Base-by-base conservation (phyloP, 2,888 invertebrate genomes). In the Auanema sp. region DNA sequence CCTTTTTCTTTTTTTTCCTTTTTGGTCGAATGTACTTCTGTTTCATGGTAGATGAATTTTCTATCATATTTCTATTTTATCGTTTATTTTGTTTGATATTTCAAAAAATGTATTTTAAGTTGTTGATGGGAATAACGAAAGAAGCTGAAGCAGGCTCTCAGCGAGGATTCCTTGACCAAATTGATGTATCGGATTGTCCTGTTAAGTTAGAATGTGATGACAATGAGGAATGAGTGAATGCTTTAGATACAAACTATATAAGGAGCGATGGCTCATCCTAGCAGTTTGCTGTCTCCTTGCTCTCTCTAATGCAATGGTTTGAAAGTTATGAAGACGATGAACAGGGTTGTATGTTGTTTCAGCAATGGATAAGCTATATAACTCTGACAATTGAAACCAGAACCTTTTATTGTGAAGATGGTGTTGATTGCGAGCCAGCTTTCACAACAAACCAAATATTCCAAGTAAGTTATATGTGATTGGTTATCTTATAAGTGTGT, bases 281-380 rank as follows among this genome's bases (percentile, higher is more conserved):
- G 55, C 71, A 14, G 69, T 74, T 11, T 77, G 77, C 33, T 77
- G 79, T 56, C 69, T 80, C 8, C 65, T 80, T 18, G 80, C 80
- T 25, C 68, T 80, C 23, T 78, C 78, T n/a, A 80, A 79, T 66
- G 80, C 79, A 1, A 78, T 78, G 61, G 79, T 79, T 42, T 50
- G 72, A 18, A 18, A n/a, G 33, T 40, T 40, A 0, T 1, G 25
- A 25, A n/a, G 41, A n/a, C 12, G 16, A 8, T 52, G 52, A 21
- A 50, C 21, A 16, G n/a, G 11, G 51, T 18, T 5, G 5, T 18
- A 10, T 23, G 0, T 41, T 33, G 24, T 65, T 72, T 66, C 56
- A 79, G 79, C 75, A 77, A 71, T 80, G 80, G 80, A 76, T 80
- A 41, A 67, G 72, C 24, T 80, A 74, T 65, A 69, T 71, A n/a